Conservation (phyloP, 2,888 invertebrate species). For the Tachina lurida region DNA sequence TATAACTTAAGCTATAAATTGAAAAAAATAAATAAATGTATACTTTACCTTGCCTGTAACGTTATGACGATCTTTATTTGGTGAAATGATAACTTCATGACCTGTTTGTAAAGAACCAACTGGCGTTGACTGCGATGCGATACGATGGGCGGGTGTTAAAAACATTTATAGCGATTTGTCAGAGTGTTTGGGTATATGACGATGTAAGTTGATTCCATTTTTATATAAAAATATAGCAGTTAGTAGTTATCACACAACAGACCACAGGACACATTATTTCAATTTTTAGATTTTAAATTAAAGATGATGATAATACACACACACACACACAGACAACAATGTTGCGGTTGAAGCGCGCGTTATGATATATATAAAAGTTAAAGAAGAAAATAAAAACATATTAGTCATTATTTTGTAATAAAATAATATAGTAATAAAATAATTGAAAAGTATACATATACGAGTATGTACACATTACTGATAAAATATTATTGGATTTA, state of each 20-base stretch:
- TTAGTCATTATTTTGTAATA: constrained; percentile 37
- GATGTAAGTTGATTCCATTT: constrained; percentile 38
- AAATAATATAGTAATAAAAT: background rate
- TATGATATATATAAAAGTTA: constrained; percentile 40
- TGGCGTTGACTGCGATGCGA: constrained; percentile 90
- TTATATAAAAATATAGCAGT: constrained; percentile 12
- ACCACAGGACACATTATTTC: constrained; percentile 38
- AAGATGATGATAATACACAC: constrained; percentile 43
- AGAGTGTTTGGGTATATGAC: constrained; percentile 16
- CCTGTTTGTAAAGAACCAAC: constrained; percentile 96
- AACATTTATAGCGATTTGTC: constrained; percentile 39
- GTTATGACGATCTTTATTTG: constrained; percentile 93
- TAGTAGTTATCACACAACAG: constrained; percentile 50
- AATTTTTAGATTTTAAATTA: constrained; percentile 28
- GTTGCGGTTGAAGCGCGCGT: constrained; percentile 30
- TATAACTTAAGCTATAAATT: background rate
- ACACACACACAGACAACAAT: constrained; percentile 19
- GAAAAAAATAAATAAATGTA: constrained; percentile 22
- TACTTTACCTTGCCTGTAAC: constrained; percentile 89
- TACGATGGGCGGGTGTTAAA: background rate
- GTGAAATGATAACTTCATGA: constrained; percentile 95
- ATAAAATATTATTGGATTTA: constrained; percentile 19
- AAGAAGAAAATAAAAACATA: constrained; percentile 37
- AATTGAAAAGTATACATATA: constrained; percentile 25
- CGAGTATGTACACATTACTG: constrained; percentile 5